Percentiles rank a stretch among this genome's conserved stretches.
phyloP scores from a whole-genome alignment of 2,113 vertebrate species.

The Antechinus stuartii region DNA sequence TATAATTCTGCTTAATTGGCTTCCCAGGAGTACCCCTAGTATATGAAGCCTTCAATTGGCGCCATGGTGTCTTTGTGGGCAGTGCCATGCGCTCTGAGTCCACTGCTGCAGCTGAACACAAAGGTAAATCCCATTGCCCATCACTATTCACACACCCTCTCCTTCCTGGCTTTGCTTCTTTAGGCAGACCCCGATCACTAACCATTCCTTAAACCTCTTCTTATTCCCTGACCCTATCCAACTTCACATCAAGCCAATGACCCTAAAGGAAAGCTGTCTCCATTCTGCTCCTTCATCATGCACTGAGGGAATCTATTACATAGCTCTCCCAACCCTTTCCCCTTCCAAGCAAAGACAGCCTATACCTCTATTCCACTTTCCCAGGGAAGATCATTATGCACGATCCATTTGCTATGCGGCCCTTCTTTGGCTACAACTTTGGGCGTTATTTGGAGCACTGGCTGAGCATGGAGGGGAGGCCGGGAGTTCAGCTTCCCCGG shows the following conservation, averaged over 20 bases:
- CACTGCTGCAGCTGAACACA: constrained; percentile 86
- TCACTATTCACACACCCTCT: neutral
- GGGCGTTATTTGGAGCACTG: constrained; percentile 82
- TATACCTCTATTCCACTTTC: neutral
- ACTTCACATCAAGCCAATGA: neutral
- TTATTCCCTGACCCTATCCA: neutral
- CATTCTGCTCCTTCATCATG: neutral
- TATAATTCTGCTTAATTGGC: constrained; percentile 35
- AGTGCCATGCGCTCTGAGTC: constrained; percentile 86
- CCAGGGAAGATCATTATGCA: constrained; percentile 86
- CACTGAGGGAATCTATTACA: constrained; percentile 8
- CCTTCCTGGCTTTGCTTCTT: neutral
- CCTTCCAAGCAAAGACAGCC: constrained; percentile 10
- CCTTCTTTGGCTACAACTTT: constrained; percentile 87
- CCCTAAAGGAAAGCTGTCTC: neutral
- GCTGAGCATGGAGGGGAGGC: constrained; percentile 80
- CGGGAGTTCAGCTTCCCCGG: constrained; percentile 75
- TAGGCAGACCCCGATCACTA: constrained; percentile 5
- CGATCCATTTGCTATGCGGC: constrained; percentile 87
- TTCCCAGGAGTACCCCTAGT: constrained; percentile 84
- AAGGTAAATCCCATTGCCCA: constrained; percentile 71
- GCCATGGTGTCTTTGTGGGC: constrained; percentile 86
- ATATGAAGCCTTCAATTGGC: constrained; percentile 86
- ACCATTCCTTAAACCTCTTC: no score
- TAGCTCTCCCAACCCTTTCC: neutral